phyloP scores from a whole-genome alignment of 2,113 vertebrate genomes.

The Passer domesticus region DNA sequence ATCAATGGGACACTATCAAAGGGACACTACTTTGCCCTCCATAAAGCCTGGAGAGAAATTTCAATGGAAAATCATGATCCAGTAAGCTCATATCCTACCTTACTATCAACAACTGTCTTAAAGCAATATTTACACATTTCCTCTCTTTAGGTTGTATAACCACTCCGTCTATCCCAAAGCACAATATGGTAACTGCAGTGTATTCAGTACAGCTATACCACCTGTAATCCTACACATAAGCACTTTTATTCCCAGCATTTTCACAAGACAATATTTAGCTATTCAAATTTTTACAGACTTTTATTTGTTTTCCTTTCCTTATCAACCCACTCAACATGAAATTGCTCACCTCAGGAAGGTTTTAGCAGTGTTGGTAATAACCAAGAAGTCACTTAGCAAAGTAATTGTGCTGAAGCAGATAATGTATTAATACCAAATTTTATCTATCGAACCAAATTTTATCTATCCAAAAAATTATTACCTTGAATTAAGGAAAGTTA shows the following conservation, averaged over 20 bases:
- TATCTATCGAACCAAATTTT: slow-evolving; percentile 22
- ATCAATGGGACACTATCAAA: background rate
- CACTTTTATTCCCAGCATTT: background rate
- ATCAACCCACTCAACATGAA: background rate
- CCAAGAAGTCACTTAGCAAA: background rate
- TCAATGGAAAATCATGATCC: background rate
- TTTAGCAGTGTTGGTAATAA: background rate
- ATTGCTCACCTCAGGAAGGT: background rate
- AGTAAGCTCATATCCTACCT: background rate
- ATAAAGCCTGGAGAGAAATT: background rate
- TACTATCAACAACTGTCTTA: background rate
- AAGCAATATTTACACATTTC: background rate
- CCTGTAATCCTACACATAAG: background rate
- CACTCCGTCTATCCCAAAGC: background rate
- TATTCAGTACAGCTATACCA: background rate
- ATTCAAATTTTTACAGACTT: background rate
- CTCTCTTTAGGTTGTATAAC: background rate
- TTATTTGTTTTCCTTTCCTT: background rate
- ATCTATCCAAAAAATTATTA: background rate
- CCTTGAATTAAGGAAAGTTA: background rate
- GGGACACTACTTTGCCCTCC: background rate
- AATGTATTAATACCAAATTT: background rate
- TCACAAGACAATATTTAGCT: background rate
- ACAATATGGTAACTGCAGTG: background rate
- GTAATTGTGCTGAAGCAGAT: background rate